phyloP scores from a whole-genome alignment of 2,888 invertebrate genomes.

The Pollenia angustigena region DNA sequence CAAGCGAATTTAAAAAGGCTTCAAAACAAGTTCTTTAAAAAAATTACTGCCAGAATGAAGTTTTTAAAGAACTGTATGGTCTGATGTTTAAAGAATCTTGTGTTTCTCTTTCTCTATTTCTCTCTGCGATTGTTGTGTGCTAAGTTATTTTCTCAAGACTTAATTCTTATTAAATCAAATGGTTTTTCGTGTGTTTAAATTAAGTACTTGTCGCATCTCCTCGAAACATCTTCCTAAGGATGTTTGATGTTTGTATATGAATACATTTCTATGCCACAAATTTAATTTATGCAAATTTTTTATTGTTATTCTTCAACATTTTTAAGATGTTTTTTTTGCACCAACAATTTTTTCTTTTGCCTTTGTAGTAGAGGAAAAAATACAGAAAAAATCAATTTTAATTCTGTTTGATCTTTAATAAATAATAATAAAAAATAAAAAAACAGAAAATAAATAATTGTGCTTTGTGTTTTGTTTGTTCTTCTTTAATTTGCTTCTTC shows the following conservation, averaged over 20 bases:
- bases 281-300: conserved; percentile 57
- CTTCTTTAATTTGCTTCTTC: neutral
- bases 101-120: neutral
- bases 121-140: neutral
- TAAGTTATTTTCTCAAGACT: conserved; percentile 3
- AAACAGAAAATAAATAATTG: conserved; percentile 7
- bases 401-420: conserved; percentile 35
- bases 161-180: conserved; percentile 48
- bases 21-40: no score
- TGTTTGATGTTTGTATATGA: neutral
- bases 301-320: conserved; percentile 30
- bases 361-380: neutral
- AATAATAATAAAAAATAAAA: neutral
- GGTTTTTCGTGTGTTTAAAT: conserved; percentile 50
- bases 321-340: neutral
- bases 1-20: no score
- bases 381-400: conserved; percentile 31
- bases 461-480: neutral
- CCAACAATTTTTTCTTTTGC: neutral
- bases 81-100: neutral
- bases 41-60: no score
- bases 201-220: conserved; percentile 58
- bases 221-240: conserved; percentile 43
- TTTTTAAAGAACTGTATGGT: neutral
- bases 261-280: conserved; percentile 42